Evolutionary conservation across 2,113 vertebrate species (phyloP).

Genomic region (Ictalurus furcatus): DNA sequence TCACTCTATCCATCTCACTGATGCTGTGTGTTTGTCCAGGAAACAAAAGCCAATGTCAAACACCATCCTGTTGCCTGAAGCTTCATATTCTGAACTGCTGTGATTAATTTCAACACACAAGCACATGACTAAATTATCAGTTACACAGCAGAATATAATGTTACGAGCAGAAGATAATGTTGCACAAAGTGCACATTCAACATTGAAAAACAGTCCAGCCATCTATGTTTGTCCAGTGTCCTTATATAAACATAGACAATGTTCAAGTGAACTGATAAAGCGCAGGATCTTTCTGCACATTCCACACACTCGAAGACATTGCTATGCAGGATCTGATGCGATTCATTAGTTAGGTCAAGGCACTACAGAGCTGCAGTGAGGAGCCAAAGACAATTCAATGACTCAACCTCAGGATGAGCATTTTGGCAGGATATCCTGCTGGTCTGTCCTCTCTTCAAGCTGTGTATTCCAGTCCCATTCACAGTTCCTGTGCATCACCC

Average conservation of each 20-base stretch:
- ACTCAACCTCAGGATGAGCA: constrained; percentile 44
- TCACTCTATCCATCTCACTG: background rate
- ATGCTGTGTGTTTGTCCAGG: background rate
- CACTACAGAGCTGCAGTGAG: background rate
- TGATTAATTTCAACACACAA: constrained; percentile 17
- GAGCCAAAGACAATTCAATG: background rate
- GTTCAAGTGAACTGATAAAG: background rate
- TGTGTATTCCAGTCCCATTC: constrained; percentile 18
- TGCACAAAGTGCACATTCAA: background rate
- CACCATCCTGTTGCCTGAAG: constrained; percentile 8
- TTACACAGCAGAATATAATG: background rate
- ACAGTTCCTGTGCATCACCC: background rate
- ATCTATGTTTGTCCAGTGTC: background rate
- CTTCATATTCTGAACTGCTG: background rate
- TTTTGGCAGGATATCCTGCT: constrained; percentile 51
- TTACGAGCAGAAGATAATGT: background rate
- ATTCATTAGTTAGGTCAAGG: constrained; percentile 6
- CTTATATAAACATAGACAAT: background rate
- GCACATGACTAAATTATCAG: background rate
- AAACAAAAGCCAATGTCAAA: background rate
- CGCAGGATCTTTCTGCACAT: background rate
- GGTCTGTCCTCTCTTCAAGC: background rate
- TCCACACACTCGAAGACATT: background rate
- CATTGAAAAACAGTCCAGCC: background rate
- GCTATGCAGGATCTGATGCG: background rate